phyloP scores from a whole-genome alignment of 2,888 invertebrate genomes.

The Chalcosyrphus nemorum region DNA sequence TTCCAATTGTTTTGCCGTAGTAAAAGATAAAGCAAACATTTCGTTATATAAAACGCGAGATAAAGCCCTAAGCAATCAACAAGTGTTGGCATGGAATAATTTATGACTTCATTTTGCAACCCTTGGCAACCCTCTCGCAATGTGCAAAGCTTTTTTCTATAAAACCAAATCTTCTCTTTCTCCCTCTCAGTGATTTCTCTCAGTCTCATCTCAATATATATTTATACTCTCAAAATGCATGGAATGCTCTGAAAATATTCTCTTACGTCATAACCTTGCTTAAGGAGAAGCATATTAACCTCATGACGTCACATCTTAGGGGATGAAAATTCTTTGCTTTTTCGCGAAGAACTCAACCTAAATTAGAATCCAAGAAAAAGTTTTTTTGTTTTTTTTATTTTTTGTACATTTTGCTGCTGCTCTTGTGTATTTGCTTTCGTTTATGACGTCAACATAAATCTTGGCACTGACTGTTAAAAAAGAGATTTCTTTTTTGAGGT shows the following conservation, averaged over 20 bases:
- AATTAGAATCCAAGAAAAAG: conserved; percentile 48
- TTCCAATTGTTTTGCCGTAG: too few species aligned
- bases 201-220: too few species aligned
- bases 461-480: conserved; percentile 6
- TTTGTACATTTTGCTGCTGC: too few species aligned
- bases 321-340: conserved; percentile 10
- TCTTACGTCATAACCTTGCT: conserved; percentile 67
- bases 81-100: conserved; percentile 27
- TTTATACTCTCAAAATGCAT: too few species aligned
- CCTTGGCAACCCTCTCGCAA: conserved; percentile 35
- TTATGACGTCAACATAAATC: conserved; percentile 63
- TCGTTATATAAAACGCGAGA: neutral
- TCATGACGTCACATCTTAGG: conserved; percentile 59
- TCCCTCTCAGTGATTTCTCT: neutral
- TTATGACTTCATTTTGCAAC: neutral
- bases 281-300: conserved; percentile 51
- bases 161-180: neutral
- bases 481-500: too few species aligned
- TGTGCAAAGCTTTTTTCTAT: conserved; percentile 37
- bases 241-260: too few species aligned
- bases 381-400: too few species aligned
- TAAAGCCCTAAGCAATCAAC: conserved; percentile 18
- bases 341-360: conserved; percentile 13
- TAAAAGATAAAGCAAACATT: neutral
- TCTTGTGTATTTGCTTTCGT: conserved; percentile 44